Evolutionary conservation across 2,888 invertebrate species (phyloP), one percentile per base, ranked within the genome.

Genomic region (Xanthia togata): DNA sequence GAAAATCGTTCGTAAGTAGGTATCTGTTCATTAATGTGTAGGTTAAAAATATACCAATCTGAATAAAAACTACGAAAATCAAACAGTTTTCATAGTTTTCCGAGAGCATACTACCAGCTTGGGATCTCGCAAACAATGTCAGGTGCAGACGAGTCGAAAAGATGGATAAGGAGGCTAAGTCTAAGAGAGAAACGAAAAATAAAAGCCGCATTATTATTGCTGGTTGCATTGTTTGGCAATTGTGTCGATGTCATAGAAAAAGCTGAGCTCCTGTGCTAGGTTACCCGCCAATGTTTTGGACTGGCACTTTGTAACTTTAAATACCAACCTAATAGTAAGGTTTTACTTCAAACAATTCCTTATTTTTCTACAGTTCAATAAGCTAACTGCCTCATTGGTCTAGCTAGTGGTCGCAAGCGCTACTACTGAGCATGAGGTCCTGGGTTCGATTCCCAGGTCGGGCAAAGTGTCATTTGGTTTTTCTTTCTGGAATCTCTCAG

Each of bases 181-280:
- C 31, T 31, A 31, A 31, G 31, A 31, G 31, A 31, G 31, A 31
- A 31, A 31, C n/a, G 1, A 47, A 70, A 50, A 11, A 68, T n/a
- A n/a, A n/a, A n/a, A 38, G 31, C 47, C 47, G 63, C 62, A 64
- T 79, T 78, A 79, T 79, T 71, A 57, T 64, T 71, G 9, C 26
- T 64, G 17, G 47, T 41, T 4, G 31, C 17, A 57, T 55, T 63
- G 55, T 77, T 47, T 14, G 8, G 26, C 6, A 17, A 71, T 26
- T 35, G 35, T 20, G 44, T 57, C 38, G 47, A 26, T 38, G 11
- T 50, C 50, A 77, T 44, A 60, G 53, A 23, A 68, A 69, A 26
- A 38, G 35, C 44, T 35, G 23, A 59, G 20, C 20, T 53, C 1
- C 47, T 57, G 5, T 11, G n/a, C 14, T 31, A 31, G 55, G 70